A percentile compares a stretch with the other conserved stretches of the same genome.
Conservation (phyloP, 2,113 vertebrate genomes). For the Choloepus hoffmanni region DNA sequence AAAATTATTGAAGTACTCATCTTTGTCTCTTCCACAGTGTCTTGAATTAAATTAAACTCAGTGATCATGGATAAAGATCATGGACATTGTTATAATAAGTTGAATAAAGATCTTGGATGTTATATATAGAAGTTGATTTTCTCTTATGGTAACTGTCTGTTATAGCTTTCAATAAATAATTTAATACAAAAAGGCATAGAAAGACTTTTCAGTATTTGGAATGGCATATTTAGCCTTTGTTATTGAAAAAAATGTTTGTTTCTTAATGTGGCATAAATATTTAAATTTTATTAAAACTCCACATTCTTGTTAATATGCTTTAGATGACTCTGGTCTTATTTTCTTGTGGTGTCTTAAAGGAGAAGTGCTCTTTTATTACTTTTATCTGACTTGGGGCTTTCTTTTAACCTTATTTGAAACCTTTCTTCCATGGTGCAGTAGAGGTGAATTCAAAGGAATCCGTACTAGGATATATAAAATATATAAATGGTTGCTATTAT, state of each 20-base stretch:
- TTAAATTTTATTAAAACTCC: background rate
- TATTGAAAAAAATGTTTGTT: background rate
- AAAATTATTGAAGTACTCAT: background rate
- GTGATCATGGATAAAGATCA: background rate
- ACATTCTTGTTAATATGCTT: slow-evolving; percentile 20
- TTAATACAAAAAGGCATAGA: slow-evolving; percentile 7
- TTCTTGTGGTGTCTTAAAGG: background rate
- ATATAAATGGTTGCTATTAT: slow-evolving; percentile 37
- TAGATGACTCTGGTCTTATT: background rate
- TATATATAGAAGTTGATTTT: background rate
- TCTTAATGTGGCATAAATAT: slow-evolving; percentile 20
- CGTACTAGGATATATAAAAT: background rate
- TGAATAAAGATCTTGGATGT: slow-evolving; percentile 20
- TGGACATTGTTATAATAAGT: background rate
- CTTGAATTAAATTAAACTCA: slow-evolving; percentile 19
- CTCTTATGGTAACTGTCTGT: background rate
- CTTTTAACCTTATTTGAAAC: slow-evolving; percentile 6
- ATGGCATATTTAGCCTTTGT: slow-evolving; percentile 24
- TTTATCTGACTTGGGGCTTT: slow-evolving; percentile 26
- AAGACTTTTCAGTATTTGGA: background rate
- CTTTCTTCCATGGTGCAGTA: background rate
- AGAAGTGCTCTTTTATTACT: background rate
- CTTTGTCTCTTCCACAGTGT: background rate
- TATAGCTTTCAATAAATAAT: background rate
- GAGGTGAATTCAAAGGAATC: background rate